Evolutionary conservation across 2,888 invertebrate genomes (phyloP), one percentile per base, ranked within the genome.

Genomic region (Magallana nippona): DNA sequence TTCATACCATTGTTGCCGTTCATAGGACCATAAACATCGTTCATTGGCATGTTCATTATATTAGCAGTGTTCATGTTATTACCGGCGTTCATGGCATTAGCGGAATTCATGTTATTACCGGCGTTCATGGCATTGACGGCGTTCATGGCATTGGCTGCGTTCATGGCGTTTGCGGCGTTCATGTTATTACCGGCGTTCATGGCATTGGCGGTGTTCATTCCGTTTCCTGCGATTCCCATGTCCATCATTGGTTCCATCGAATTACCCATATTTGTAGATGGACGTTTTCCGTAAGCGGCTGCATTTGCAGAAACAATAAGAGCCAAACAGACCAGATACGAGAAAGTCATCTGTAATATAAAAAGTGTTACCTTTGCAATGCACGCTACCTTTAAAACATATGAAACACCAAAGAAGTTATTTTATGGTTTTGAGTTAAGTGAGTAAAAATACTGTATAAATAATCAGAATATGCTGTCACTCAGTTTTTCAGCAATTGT

Each of bases 231-330:
- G 63, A 22, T 63, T 63, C 63, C 63, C 19, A 10, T 63, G 11
- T 22, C 71, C 71, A 71, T 71, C 71, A 71, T 27, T 15, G 27
- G 32, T 71, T 32, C 71, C 71, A 71, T 71, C 71, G 32, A 15
- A 11, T 71, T 71, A 71, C 71, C 71, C 71, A 71, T 71, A 15
- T 71, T 32, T 71, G 71, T 32, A 71, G 71, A 11, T 22, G 71
- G 27, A 71, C 71, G 71, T 32, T 71, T 71, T 71, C 71, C 71
- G 32, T 71, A 71, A 71, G 27, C 32, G 71, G 71, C 71, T 71
- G 71, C 71, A 71, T 71, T 71, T 71, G 71, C 71, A 71, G 71
- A 71, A 71, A 71, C 71, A 22, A 71, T 27, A 71, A 71, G 71
- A 27, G 71, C 71, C 71, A 71, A 71, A 71, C 71, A 71, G 71